Evolutionary conservation across 2,797 vertebrate species (phyloP).

Genomic region (Hippopotamyrus pictus): DNA sequence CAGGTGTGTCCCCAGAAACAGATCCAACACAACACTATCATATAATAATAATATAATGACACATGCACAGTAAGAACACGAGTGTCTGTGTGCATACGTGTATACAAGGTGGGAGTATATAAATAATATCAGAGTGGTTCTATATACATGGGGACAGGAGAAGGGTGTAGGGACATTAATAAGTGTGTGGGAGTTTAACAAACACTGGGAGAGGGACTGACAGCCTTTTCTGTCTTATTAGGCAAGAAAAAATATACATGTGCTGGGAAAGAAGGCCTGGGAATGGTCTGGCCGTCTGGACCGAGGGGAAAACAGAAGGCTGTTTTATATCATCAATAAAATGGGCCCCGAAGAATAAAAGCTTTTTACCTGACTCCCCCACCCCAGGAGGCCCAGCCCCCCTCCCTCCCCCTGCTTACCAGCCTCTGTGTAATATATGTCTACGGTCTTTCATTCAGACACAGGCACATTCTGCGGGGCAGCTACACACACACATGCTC

Average conservation of each 20-base stretch:
- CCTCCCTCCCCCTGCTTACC: neutral
- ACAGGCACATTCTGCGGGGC: neutral
- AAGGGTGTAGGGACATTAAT: neutral
- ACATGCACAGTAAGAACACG: no score
- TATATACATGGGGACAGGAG: neutral
- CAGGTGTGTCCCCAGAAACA: no score
- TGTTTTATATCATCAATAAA: neutral
- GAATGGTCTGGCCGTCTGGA: neutral
- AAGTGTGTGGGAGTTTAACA: neutral
- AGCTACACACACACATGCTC: neutral
- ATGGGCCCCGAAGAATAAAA: neutral
- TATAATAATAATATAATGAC: no score
- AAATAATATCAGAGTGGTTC: no score
- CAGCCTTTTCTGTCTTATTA: neutral
- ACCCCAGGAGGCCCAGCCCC: neutral
- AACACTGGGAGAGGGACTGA: neutral
- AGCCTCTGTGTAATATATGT: neutral
- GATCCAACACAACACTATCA: no score
- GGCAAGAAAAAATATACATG: neutral
- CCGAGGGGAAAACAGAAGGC: neutral
- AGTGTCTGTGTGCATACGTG: no score
- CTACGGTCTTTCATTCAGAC: neutral
- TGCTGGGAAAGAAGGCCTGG: neutral
- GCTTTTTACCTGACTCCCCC: neutral
- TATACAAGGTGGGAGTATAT: no score